Percentiles rank a stretch among this genome's conserved stretches.
These are phyloP conservation scores for Sciurus vulgaris DNA, from an alignment of 2,797 vertebrate genomes.

Conservation along the genomic window DNA sequence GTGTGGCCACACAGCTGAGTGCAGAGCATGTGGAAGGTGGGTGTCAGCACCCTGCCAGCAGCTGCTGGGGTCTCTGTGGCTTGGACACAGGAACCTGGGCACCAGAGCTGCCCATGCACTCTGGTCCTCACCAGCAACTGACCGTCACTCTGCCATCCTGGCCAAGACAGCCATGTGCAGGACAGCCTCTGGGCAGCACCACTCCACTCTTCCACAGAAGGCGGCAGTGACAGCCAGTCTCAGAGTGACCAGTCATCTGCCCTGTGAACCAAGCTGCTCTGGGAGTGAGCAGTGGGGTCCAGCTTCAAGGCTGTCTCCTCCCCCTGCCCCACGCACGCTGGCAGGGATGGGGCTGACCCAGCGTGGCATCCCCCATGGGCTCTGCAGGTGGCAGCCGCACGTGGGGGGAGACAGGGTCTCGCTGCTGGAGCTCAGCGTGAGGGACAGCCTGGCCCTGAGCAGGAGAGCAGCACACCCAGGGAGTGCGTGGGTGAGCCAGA, in stretches of 20 bases:
- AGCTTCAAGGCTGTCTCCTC: not conserved
- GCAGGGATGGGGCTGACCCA: not conserved
- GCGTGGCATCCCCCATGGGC: rapidly evolving
- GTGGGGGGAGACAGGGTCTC: not conserved
- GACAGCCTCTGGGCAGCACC: not conserved
- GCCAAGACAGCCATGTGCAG: not conserved
- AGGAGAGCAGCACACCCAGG: too few relatives aligned
- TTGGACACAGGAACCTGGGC: too few relatives aligned
- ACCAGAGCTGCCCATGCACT: not conserved
- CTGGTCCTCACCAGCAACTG: too few relatives aligned
- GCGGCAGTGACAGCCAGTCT: not conserved
- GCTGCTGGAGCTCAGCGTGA: not conserved
- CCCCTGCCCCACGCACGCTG: not conserved
- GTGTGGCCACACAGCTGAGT: not conserved
- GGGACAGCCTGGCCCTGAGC: not conserved
- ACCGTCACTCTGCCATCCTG: too few relatives aligned
- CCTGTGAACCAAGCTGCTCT: not conserved
- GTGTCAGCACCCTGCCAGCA: not conserved
- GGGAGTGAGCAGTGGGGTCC: not conserved
- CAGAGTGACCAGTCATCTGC: too few relatives aligned
- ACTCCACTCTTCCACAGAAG: not conserved
- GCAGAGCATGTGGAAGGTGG: not conserved
- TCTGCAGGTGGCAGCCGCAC: rapidly evolving
- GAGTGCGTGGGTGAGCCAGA: not conserved
- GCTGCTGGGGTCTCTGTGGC: not conserved